Evolutionary conservation across 37 sponge, comb jelly and placozoan genomes (phyloP), one percentile per base, ranked within the genome.

Genomic region (Eunapius fragilis): DNA sequence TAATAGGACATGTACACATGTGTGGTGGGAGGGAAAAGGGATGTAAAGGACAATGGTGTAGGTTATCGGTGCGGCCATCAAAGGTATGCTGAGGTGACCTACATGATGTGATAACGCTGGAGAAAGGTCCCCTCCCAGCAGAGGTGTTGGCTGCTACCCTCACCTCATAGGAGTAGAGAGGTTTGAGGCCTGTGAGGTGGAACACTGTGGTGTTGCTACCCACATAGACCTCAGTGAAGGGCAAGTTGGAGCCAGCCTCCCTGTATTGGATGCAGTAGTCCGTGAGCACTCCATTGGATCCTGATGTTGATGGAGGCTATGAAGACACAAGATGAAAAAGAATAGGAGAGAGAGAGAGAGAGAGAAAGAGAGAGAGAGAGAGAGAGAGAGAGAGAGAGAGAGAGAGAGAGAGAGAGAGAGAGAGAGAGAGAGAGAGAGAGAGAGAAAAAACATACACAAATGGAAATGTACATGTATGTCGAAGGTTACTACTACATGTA

Each of bases 11-110:
- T 58, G 58, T 4, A 17, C 19, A 2, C 0, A 19, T 13, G 58
- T 2, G 58, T 12, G 73, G 14, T 25, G 13, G 31, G 73, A 33
- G 67, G 28, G 75, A 35, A 26, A 31, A 49, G 30, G 81, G 28
- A 76, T 38, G 87, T 30, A 69, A 47, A 73, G 69, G 87, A 79
- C 41, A 28, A 71, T 33, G 31, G n/a, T n/a, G n/a, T n/a, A n/a
- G n/a, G n/a, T n/a, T n/a, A n/a, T 41, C 6, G 41, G 41, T 41
- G 6, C 6, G 41, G 6, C 6, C 6, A 41, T 41, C 6, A n/a
- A 41, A 41, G 41, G 6, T 9, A 41, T 41, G 41, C 41, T 9
- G 41, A 41, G 3, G 41, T 41, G 41, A 41, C 41, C 41, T 41
- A 41, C 41, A 82, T 71, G 19, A 82, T 28, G 49, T 82, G 70